Conservation (phyloP, 2,797 vertebrate genomes). For the Silurus aristotelis region DNA sequence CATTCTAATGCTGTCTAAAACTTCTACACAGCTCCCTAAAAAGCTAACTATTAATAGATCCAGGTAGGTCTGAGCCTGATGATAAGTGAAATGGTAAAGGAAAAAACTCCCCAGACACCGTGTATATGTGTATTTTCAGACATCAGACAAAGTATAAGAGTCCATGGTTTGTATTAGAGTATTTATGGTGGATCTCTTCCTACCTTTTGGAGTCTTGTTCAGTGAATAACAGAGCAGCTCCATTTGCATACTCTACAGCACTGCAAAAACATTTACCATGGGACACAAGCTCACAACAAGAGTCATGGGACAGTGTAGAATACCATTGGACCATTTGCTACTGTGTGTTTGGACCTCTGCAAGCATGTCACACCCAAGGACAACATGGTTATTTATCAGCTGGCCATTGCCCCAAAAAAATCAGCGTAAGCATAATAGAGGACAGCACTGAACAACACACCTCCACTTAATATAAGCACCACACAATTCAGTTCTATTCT, state of each 20-base stretch:
- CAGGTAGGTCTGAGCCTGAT: neutral
- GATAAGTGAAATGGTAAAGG: conserved; percentile 8
- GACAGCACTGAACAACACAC: conserved; percentile 21
- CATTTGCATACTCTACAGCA: conserved; percentile 41
- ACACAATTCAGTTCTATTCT: neutral
- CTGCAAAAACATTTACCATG: neutral
- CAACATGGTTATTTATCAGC: conserved; percentile 42
- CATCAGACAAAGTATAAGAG: conserved; percentile 16
- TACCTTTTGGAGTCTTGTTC: conserved; percentile 29
- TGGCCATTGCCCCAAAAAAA: conserved; percentile 38
- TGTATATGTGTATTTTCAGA: conserved; percentile 24
- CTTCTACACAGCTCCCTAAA: neutral
- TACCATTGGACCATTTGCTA: conserved; percentile 44
- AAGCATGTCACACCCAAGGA: conserved; percentile 44
- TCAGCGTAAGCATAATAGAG: conserved; percentile 1
- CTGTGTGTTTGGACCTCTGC: conserved; percentile 45
- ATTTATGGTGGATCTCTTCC: conserved; percentile 27
- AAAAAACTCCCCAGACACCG: conserved; percentile 26
- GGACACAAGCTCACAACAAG: conserved; percentile 29
- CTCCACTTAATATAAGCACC: conserved; percentile 12
- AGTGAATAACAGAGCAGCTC: conserved; percentile 9
- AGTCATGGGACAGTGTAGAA: conserved; percentile 39
- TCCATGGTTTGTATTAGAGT: conserved; percentile 22
- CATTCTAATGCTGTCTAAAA: neutral
- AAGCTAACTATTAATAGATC: neutral